Evolutionary conservation across 2,888 invertebrate genomes (phyloP).

Genomic region (Linnaemya tessellans): DNA sequence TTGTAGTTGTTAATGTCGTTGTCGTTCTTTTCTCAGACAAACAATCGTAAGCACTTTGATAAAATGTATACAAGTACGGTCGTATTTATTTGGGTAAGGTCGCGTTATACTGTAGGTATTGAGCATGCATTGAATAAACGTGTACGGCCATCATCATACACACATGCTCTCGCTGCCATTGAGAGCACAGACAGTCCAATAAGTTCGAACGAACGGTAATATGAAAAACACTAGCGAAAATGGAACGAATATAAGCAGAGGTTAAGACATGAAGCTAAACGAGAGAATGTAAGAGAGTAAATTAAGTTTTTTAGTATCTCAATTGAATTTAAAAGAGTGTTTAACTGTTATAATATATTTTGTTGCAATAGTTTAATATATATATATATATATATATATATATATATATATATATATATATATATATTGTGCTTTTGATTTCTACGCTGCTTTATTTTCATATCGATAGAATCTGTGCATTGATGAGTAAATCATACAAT

Average conservation of each 20-base stretch:
- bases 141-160: conserved; percentile 16
- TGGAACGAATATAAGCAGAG: not conserved
- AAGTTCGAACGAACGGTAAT: not conserved
- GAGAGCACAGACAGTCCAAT: conserved; percentile 21
- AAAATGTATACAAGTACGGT: conserved; percentile 66
- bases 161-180: not conserved
- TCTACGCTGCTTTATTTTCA: conserved; percentile 2
- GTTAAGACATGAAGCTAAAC: not conserved
- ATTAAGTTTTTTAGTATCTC: not conserved
- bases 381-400: no score
- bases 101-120: conserved; percentile 54
- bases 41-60: conserved; percentile 56
- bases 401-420: no score
- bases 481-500: conserved; percentile 63
- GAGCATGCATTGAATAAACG: conserved; percentile 37
- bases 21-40: conserved; percentile 45
- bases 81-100: conserved; percentile 72
- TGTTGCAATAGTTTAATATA: no score
- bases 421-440: not conserved
- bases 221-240: no score
- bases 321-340: not conserved
- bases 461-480: conserved; percentile 54
- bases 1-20: conserved; percentile 12
- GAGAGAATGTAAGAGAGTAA: not conserved
- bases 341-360: conserved; percentile 22